Evolutionary conservation across 2,888 invertebrate species (phyloP), one percentile per base, ranked within the genome.

Genomic region (Drosophila quasianomalipes): DNA sequence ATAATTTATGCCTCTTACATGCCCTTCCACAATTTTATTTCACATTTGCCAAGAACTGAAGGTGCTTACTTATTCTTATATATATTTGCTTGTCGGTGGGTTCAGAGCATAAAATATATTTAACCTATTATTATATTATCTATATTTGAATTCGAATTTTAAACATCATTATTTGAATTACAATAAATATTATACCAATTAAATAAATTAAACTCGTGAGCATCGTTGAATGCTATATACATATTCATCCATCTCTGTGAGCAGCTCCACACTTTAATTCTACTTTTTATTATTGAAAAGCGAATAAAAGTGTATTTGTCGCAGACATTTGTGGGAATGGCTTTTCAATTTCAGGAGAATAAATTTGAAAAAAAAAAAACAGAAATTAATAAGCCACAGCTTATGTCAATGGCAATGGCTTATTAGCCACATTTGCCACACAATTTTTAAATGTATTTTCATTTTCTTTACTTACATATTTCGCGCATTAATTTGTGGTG

Each of bases 351-450:
- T 49, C 22, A 41, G 19, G 2, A 41, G 14, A 61, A 35, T 37
- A 49, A n/a, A 33, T 7, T 19, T 37, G 19, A 77, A 77, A 37
- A 62, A n/a, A 60, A 22, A 76, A 59, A 47, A 51, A 7, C 31
- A n/a, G 61, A 69, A 64, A 81, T 79, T 89, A 85, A 89, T 85
- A 82, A 86, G 82, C 85, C 82, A 62, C 80, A 73, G 85, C 83
- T 83, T 75, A 78, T 85, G 81, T 51, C 74, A 71, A 68, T 71
- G 81, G 58, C 83, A 74, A 74, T 78, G 70, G 89, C 74, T 85
- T 83, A 85, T 83, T 86, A 79, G 74, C 77, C 66, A 70, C 73
- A 73, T 69, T 71, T 73, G 58, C 51, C 44, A 12, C 62, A 66
- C 19, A 26, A n/a, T 31, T 61, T 66, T 68, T 35, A 35, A 70